Evolutionary conservation across 2,797 vertebrate species (phyloP).

Genomic region (Phataginus tetradactyla): DNA sequence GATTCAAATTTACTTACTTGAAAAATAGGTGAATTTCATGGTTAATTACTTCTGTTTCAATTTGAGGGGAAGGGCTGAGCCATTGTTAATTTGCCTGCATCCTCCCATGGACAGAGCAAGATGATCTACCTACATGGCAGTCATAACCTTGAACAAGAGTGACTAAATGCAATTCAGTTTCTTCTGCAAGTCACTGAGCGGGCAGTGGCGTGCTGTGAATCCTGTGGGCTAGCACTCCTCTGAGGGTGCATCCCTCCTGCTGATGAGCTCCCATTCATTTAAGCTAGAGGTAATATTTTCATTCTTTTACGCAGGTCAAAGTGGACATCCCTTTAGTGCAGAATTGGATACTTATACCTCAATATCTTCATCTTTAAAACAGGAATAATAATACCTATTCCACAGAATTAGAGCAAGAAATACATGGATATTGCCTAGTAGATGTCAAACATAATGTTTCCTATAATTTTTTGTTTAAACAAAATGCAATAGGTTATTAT

Average conservation of each 20-base stretch:
- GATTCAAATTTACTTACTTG: background rate
- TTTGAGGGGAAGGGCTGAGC: background rate
- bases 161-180: rapidly evolving
- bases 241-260: background rate
- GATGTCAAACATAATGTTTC: background rate
- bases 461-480: background rate
- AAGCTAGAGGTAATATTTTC: background rate
- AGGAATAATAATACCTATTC: background rate
- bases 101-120: rapidly evolving
- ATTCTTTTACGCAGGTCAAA: background rate
- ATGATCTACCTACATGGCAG: rapidly evolving
- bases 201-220: rapidly evolving
- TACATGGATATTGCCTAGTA: background rate
- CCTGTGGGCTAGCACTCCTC: rapidly evolving
- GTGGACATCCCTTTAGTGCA: background rate
- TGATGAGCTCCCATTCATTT: background rate
- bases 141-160: background rate
- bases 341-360: background rate
- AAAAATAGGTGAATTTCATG: background rate
- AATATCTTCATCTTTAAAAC: background rate
- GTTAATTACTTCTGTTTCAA: background rate
- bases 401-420: background rate
- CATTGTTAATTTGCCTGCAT: background rate
- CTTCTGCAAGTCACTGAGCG: background rate
- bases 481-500: background rate